A percentile compares a stretch with the other conserved stretches of the same genome.
Evolutionary conservation across 1,140 invertebrate genomes (phyloP).

Genomic region (Trichonephila clavipes): DNA sequence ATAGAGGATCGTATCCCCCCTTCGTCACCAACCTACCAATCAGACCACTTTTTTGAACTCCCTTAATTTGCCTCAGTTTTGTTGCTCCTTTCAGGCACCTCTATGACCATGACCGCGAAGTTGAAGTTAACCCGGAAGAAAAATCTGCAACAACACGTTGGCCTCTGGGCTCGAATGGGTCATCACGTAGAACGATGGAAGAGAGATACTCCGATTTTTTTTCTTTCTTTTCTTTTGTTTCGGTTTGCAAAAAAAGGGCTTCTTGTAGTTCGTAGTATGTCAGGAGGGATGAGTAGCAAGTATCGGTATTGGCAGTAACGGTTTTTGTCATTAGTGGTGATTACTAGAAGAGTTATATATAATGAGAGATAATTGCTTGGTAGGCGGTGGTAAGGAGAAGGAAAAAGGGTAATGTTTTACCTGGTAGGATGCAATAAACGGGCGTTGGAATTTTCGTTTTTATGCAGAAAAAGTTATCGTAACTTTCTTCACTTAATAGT

Average conservation of each 20-base stretch:
- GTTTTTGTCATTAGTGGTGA: not conserved
- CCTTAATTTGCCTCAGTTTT: slow-evolving; percentile 72
- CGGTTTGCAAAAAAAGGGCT: not conserved
- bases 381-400: too few species aligned
- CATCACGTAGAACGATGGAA: slow-evolving; percentile 13
- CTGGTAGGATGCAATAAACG: too few species aligned
- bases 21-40: slow-evolving; percentile 59
- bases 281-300: not conserved
- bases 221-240: not conserved
- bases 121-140: slow-evolving; percentile 68
- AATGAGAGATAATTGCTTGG: not conserved
- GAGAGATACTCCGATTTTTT: not conserved
- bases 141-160: not conserved
- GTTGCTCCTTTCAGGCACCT: slow-evolving; percentile 63
- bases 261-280: not conserved
- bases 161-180: slow-evolving; percentile 41
- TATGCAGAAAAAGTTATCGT: too few species aligned
- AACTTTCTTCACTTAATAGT: too few species aligned
- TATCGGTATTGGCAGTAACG: not conserved
- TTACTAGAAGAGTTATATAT: not conserved
- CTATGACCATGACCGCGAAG: slow-evolving; percentile 72
- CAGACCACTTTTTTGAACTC: slow-evolving; percentile 64
- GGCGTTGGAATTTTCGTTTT: too few species aligned
- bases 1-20: slow-evolving; percentile 60
- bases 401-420: too few species aligned